Percentiles rank a stretch among this genome's conserved stretches.
phyloP scores from a whole-genome alignment of 2,113 vertebrate genomes.

The Clinocottus analis region DNA sequence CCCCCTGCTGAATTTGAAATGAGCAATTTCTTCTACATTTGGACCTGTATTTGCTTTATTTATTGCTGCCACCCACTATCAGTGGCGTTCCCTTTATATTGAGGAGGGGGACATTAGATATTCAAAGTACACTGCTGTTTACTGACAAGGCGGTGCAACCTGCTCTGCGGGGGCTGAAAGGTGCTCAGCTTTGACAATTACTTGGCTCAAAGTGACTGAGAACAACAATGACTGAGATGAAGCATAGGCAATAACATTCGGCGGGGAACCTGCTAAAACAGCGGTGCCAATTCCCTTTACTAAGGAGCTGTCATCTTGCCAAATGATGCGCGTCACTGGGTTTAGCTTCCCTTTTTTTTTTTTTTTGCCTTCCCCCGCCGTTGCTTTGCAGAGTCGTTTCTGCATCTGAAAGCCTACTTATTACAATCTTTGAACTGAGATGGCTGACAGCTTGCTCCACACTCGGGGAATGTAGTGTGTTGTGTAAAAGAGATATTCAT shows the following conservation, averaged over 20 bases:
- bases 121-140: constrained; percentile 74
- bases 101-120: constrained; percentile 67
- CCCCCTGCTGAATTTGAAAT: constrained; percentile 60
- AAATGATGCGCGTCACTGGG: constrained; percentile 65
- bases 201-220: constrained; percentile 77
- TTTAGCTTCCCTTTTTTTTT: constrained; percentile 51
- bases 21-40: constrained; percentile 50
- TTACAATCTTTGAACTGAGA: constrained; percentile 63
- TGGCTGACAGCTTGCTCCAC: constrained; percentile 58
- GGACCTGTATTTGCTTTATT: constrained; percentile 50
- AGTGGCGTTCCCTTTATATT: constrained; percentile 43
- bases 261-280: constrained; percentile 62
- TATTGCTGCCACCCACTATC: constrained; percentile 63
- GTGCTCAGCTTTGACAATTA: constrained; percentile 80
- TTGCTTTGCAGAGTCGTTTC: constrained; percentile 57
- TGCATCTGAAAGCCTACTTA: constrained; percentile 61
- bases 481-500: constrained; percentile 33
- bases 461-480: constrained; percentile 45
- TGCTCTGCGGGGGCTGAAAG: constrained; percentile 70
- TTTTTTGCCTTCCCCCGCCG: neutral
- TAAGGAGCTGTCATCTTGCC: constrained; percentile 71
- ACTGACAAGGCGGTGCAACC: constrained; percentile 66
- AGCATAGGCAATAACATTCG: constrained; percentile 65
- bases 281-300: constrained; percentile 65
- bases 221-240: constrained; percentile 69